Conservation (phyloP, 2,113 vertebrate genomes). For the Petrocephalus zakoni region DNA sequence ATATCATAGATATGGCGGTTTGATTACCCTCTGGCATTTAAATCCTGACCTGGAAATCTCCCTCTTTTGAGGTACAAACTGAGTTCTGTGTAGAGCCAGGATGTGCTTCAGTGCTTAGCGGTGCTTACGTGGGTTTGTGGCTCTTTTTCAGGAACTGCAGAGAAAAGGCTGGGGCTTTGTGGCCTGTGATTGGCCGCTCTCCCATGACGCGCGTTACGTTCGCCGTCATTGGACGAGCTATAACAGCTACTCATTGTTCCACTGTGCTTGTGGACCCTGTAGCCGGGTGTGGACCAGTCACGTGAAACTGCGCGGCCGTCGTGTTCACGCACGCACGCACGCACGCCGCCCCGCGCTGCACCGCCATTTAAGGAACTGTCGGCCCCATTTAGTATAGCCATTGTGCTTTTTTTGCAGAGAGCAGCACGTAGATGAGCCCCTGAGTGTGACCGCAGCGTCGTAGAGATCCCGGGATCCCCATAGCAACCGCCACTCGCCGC, state of each 20-base stretch:
- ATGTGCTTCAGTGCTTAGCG: not conserved
- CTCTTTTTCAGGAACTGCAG: not conserved
- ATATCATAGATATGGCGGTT: not conserved
- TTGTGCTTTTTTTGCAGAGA: not conserved
- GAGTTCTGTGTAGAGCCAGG: not conserved
- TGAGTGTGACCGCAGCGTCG: not conserved
- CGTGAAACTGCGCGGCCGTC: not conserved
- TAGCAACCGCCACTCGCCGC: not conserved
- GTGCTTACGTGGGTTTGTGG: not conserved
- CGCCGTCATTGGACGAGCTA: not conserved
- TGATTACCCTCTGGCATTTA: not conserved
- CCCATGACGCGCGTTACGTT: not conserved
- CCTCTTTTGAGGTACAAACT: not conserved
- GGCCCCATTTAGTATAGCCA: not conserved
- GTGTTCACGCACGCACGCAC: not conserved
- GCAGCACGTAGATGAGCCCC: not conserved
- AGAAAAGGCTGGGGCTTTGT: not conserved
- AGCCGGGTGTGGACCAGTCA: not conserved
- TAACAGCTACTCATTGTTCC: constrained; percentile 13
- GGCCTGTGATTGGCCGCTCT: not conserved
- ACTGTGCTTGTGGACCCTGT: not conserved
- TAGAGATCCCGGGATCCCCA: not conserved
- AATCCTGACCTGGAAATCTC: not conserved
- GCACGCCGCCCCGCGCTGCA: not conserved
- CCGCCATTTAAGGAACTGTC: constrained; percentile 12